These are phyloP conservation scores for Silurus meridionalis DNA, from an alignment of 2,113 vertebrate genomes.

Conservation along the genomic window DNA sequence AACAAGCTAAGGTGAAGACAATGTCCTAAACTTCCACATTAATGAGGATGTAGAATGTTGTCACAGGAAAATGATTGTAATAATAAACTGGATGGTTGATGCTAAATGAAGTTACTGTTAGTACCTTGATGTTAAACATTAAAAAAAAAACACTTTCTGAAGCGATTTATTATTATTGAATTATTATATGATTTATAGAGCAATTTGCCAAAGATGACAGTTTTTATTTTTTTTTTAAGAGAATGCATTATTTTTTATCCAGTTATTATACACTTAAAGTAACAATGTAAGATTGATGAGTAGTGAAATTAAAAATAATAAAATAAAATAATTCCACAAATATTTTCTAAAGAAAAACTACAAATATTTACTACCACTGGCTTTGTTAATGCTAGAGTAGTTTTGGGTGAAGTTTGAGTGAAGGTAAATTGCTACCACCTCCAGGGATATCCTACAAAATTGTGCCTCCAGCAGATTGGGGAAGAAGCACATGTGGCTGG, in stretches of 20 bases:
- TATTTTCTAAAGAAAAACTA: no score
- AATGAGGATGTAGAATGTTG: neutral
- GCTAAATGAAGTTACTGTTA: neutral
- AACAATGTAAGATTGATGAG: no score
- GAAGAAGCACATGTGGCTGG: no score
- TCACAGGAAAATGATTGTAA: neutral
- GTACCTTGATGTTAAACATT: neutral
- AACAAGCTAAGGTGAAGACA: constrained; percentile 8
- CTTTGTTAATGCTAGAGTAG: no score
- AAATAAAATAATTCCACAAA: no score
- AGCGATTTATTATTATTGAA: neutral
- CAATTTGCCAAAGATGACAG: neutral
- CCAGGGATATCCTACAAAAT: no score
- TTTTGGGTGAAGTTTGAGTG: no score
- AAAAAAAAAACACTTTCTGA: neutral
- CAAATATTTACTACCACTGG: no score
- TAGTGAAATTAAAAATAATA: no score
- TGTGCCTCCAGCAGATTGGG: no score
- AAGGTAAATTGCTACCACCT: no score
- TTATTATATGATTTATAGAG: neutral
- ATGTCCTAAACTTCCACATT: constrained; percentile 8
- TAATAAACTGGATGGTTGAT: neutral
- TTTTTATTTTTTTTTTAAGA: neutral
- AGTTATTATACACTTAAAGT: neutral
- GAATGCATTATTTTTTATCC: neutral